phyloP scores from a whole-genome alignment of 2,888 invertebrate species.

The Epirrhoe alternata region DNA sequence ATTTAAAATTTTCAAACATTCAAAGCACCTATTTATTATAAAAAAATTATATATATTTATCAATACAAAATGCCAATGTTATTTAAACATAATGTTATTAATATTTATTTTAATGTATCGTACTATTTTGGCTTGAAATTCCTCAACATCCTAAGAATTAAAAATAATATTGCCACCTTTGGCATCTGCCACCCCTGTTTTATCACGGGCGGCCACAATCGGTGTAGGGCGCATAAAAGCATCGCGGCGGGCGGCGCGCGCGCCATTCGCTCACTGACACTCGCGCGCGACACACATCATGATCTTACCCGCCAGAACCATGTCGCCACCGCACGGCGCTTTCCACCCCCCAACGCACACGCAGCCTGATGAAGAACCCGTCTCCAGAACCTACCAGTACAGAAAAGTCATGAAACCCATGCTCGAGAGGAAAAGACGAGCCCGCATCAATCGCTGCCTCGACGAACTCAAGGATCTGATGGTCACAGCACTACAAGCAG shows the following conservation, averaged over 20 bases:
- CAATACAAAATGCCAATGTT: too few species aligned
- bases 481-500: conserved; percentile 93
- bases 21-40: background rate
- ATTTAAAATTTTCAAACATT: too few species aligned
- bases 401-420: conserved; percentile 97
- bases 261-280: conserved; percentile 79
- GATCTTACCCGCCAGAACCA: conserved; percentile 81
- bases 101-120: background rate
- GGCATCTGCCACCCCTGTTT: conserved; percentile 73
- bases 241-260: conserved; percentile 71
- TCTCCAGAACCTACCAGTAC: conserved; percentile 96
- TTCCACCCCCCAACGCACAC: conserved; percentile 78
- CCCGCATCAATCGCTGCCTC: conserved; percentile 94
- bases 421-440: conserved; percentile 93
- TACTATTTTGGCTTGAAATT: background rate
- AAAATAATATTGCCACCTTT: conserved; percentile 30
- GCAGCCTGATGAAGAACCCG: conserved; percentile 85
- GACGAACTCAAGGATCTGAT: conserved; percentile 95
- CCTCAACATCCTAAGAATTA: background rate
- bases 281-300: conserved; percentile 74
- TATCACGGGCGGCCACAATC: conserved; percentile 85
- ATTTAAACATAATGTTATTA: too few species aligned
- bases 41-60: too few species aligned
- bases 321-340: conserved; percentile 81
- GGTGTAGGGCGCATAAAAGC: conserved; percentile 82